Evolutionary conservation across 1,140 invertebrate species (phyloP), one percentile per base, ranked within the genome.

Genomic region (Macrostomum lignano): DNA sequence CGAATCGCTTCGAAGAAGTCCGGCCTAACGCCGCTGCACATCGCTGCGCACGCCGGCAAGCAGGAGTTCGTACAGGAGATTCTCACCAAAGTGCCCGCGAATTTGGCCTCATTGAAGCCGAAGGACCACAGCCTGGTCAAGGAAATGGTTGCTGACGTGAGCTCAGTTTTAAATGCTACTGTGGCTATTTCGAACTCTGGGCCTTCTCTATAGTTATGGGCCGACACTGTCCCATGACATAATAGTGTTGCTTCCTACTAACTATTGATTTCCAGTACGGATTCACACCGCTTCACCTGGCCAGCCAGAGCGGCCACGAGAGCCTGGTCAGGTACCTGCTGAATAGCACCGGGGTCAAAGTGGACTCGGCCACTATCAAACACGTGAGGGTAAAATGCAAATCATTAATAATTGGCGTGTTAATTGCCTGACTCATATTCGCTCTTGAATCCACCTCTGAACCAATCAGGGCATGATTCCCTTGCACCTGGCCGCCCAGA

Each of bases 41-140:
- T 96, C 14, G 86, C 88, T 6, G 84, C 88, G 0, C 88, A 81
- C 52, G 91, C 77, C 49, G 88, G 88, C 10, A 82, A 96, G 65
- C 74, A 78, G 65, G 86, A 96, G 49, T 93, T 84, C 31, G 79
- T 93, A 0, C 65, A 84, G 40, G 88, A 96, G 54, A 65, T 96
- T 44, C 51, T 96, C 24, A 73, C 72, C 1, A 68, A 78, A 42
- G 74, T 94, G 7, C 75, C 84, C 3, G 82, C 81, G 0, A 82
- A 76, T 1, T 74, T 93, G 0, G 77, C 84, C 44, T 88, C 81
- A 1, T 82, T 94, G 47, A 67, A 74, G 2, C 82, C 50, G 17
- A 36, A 37, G n/a, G n/a, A n/a, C n/a, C n/a, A n/a, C n/a, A n/a
- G n/a, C n/a, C n/a, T n/a, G n/a, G n/a, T n/a, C n/a, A n/a, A n/a